Evolutionary conservation across 2,888 invertebrate species (phyloP), one percentile per base, ranked within the genome.

Genomic region (Sceliomorpha sp.): DNA sequence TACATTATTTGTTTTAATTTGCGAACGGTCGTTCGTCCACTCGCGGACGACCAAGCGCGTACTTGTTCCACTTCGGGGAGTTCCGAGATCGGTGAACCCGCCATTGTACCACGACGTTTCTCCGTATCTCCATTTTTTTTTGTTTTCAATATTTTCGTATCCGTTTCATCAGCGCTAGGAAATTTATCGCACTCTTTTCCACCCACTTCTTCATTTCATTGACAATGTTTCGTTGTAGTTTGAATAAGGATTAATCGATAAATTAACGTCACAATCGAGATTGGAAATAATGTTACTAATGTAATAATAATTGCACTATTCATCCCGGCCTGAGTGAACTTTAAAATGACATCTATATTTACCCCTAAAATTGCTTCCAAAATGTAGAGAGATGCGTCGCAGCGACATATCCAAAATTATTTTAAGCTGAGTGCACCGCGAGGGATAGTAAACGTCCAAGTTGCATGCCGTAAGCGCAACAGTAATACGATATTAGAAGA

Each of bases 1-100:
- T 24, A 55, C 44, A 55, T 51, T 53, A 58, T 63, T 66, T 67
- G 58, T 55, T 67, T 60, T 55, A 67, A 67, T 60, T 67, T 60
- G 48, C 59, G 14, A 40, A 53, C 29, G 14, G 10, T 31, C 36
- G 36, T n/a, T n/a, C n/a, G n/a, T n/a, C n/a, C n/a, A n/a, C n/a
- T n/a, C n/a, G n/a, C n/a, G n/a, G 20, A 27, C 20, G 42, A 26
- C 40, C 40, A 31, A 20, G 29, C 48, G 48, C 27, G 58, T 36
- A 48, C 53, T 53, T 51, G 58, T 59, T 42, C 47, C 34, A 67
- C 42, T 59, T 67, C 24, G 40, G 27, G 26, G 26, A 37, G 15
- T n/a, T 24, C 10, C 24, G 14, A 27, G 29, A 29, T 29, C 29
- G 29, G 6, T 29, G 13, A 13, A 12, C 44, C 12, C 24, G 13